phyloP scores from a whole-genome alignment of 2,888 invertebrate genomes.

The Rhamnusium bicolor region DNA sequence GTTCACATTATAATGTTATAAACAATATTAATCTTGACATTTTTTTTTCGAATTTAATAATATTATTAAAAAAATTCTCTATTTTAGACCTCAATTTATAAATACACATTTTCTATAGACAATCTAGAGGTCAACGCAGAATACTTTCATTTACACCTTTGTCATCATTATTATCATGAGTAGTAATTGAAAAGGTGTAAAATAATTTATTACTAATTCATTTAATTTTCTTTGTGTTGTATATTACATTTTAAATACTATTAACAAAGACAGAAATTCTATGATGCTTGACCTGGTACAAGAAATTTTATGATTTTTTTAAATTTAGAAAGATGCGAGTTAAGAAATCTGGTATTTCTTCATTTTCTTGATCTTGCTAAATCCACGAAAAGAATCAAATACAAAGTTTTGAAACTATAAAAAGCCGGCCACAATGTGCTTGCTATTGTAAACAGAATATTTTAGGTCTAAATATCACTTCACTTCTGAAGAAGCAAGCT shows the following conservation, averaged over 20 bases:
- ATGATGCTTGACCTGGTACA: background rate
- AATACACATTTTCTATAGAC: background rate
- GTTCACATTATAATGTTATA: too few species aligned
- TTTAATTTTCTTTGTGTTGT: background rate
- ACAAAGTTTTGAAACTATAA: too few species aligned
- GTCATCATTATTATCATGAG: slow-evolving; percentile 3
- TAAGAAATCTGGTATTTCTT: background rate
- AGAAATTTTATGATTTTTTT: background rate
- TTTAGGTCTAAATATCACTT: too few species aligned
- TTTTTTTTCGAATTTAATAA: too few species aligned
- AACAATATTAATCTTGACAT: too few species aligned
- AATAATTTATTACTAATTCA: background rate
- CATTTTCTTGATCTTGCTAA: background rate
- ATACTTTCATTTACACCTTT: slow-evolving; percentile 1
- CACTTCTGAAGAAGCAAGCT: too few species aligned
- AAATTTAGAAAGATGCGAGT: too few species aligned
- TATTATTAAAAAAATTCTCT: background rate
- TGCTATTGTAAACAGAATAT: too few species aligned
- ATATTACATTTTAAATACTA: background rate
- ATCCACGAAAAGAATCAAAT: too few species aligned
- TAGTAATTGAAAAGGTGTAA: background rate
- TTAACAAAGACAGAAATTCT: background rate
- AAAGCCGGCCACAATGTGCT: too few species aligned
- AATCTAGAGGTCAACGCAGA: background rate
- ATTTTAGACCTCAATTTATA: background rate